Base-by-base conservation (phyloP, 2,797 vertebrate species). In the Gymnodraco acuticeps region DNA sequence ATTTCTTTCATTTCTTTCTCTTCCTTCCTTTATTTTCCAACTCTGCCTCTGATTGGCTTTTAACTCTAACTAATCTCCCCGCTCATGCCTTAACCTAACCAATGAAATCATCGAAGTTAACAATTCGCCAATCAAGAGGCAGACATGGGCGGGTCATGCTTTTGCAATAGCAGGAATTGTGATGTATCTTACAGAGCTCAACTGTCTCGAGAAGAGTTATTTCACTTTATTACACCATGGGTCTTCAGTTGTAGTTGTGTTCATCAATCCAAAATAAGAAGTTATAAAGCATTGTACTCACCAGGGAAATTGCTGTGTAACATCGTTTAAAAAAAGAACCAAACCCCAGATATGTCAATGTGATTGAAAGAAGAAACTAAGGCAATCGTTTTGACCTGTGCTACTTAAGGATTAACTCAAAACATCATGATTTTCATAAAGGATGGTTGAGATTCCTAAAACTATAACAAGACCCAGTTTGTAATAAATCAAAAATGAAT, bases 211-310 rank as follows among this genome's bases (percentile, higher is more conserved):
- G 51, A 41, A 55, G 3, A 3, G 9, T 69, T 50, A 42, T 63
- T 81, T 45, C 1, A 43, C 31, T 79, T 69, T n/a, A 68, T 68
- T 46, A 60, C 46, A 67, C 27, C 52, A 55, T 73, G 6, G 20
- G 62, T 61, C 6, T 8, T 41, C 14, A 48, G 56, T 56, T 31
- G 19, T 45, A 16, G 41, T 15, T 60, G 74, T 59, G 38, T 10
- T 11, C 13, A 4, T 42, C 12, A 4, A 17, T 48, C 3, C 38
- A 41, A 3, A 54, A n/a, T 65, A 3, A 27, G 27, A 27, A 27
- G 3, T 27, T 27, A 46, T 45, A 51, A 19, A 17, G 14, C 50
- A 43, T 27, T 16, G 27, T n/a, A 33, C 48, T 73, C 31, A 6
- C 5, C 2, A 12, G 8, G 5, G 16, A 19, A 27, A 41, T 8